Percentiles rank a stretch among this genome's conserved stretches.
Conservation (phyloP, 1,140 invertebrate genomes). For the Sycobia sp. region DNA sequence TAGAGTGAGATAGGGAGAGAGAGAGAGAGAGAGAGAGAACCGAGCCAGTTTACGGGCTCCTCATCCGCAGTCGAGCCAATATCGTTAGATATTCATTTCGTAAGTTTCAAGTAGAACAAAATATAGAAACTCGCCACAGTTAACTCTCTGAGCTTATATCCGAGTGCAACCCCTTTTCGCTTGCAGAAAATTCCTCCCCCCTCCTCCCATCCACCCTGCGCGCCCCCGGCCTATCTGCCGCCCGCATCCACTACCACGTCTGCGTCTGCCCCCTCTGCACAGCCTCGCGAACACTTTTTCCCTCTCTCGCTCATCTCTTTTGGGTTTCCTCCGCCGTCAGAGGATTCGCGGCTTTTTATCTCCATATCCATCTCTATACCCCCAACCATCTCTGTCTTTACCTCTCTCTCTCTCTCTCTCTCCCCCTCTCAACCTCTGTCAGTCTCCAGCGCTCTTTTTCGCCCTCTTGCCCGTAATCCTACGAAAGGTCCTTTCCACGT, state of each 20-base stretch:
- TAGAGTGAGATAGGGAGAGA: no score
- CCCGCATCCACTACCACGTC: neutral
- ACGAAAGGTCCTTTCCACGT: constrained; percentile 35
- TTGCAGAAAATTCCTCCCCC: constrained; percentile 25
- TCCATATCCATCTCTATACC: no score
- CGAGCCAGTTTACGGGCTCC: constrained; percentile 36
- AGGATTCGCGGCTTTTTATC: constrained; percentile 2
- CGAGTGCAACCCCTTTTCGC: constrained; percentile 35
- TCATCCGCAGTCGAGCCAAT: constrained; percentile 45
- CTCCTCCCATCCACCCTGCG: neutral
- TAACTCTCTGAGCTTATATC: constrained; percentile 38
- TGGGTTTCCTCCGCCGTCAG: constrained; percentile 12
- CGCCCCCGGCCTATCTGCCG: constrained; percentile 3
- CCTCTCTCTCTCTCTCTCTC: neutral
- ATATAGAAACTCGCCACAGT: constrained; percentile 51
- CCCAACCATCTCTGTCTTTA: constrained; percentile 13
- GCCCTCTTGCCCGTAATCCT: neutral
- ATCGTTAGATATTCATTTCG: constrained; percentile 60
- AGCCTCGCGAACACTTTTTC: constrained; percentile 29
- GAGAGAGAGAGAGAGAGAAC: no score
- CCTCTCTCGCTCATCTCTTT: constrained; percentile 33
- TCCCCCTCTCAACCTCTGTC: neutral
- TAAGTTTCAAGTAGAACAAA: constrained; percentile 60
- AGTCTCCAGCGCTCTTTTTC: no score
- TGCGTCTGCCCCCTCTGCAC: no score